Percentiles rank a stretch among this genome's conserved stretches.
phyloP scores from a whole-genome alignment of 2,113 vertebrate genomes.

The Symphodus melops region DNA sequence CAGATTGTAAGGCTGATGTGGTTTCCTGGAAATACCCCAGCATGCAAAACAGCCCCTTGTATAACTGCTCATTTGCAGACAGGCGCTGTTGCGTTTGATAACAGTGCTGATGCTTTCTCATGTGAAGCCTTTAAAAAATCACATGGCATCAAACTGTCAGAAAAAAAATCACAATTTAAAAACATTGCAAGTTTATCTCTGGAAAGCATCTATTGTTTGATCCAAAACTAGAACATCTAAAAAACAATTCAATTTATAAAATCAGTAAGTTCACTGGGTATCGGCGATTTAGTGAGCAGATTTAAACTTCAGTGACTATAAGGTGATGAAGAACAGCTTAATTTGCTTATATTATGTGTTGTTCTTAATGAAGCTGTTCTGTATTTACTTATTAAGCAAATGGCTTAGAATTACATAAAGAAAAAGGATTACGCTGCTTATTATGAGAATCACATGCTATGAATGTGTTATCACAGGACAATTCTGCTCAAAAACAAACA shows the following conservation, averaged over 20 bases:
- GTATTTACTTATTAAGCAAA: neutral
- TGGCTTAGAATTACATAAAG: too few relatives aligned
- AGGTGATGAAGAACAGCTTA: neutral
- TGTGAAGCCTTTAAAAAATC: neutral
- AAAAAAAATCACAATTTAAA: neutral
- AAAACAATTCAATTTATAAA: too few relatives aligned
- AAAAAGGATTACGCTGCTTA: too few relatives aligned
- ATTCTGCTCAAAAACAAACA: neutral
- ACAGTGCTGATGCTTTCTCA: neutral
- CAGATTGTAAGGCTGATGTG: conserved; percentile 53
- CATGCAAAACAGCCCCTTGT: conserved; percentile 52
- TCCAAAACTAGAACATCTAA: neutral
- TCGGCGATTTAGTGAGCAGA: too few relatives aligned
- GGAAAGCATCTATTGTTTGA: neutral
- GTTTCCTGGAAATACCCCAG: conserved; percentile 79
- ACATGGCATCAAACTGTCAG: neutral
- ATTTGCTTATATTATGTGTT: neutral
- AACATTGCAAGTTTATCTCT: neutral
- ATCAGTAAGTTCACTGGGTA: too few relatives aligned
- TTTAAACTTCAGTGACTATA: too few relatives aligned
- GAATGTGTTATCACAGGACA: too few relatives aligned
- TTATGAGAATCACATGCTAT: neutral
- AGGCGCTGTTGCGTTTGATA: conserved; percentile 26
- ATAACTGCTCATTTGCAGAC: conserved; percentile 31
- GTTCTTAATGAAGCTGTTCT: neutral